Evolutionary conservation across 1,140 invertebrate genomes (phyloP), one percentile per base, ranked within the genome.

Genomic region (Pantala flavescens): DNA sequence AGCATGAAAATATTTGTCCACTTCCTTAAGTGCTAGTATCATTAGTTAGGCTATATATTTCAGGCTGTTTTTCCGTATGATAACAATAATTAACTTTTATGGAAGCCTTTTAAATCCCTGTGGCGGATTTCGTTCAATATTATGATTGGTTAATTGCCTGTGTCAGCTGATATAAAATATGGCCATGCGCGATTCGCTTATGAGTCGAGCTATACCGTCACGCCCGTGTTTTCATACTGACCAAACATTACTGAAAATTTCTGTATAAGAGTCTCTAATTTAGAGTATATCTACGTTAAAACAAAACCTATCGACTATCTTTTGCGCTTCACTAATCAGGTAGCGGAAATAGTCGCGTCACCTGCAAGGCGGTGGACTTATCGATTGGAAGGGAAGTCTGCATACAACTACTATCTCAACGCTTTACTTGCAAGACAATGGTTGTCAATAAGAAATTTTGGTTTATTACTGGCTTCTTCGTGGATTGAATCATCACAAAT

Each of bases 371-470:
- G 49, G 49, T 63, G 49, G 49, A 63, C 49, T 63, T 63, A 63
- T 63, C 49, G 49, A 63, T 63, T 63, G 49, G 49, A 63, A 16
- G 49, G 16, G n/a, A 63, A 63, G 49, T 63, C 49, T 63, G 49
- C 49, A 63, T 63, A 63, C 49, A 63, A 21, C 49, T 7, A 63
- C 49, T 63, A 63, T 63, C 49, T 63, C 49, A 63, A 63, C 49
- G 49, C 49, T 63, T 63, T 63, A 63, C 49, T 63, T 63, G 49
- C 49, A 63, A 63, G 49, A 63, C 49, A 21, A 63, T 63, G 49
- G 49, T 21, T 63, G 14, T 63, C 49, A 21, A 63, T 19, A 63
- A 63, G 49, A 63, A 63, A 7, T 63, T 63, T 19, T 63, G 14
- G 49, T 21, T 63, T 63, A 63, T 63, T 3, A 21, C 49, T 63